phyloP scores from a whole-genome alignment of 2,888 invertebrate genomes.

The Toxonevra muliebris region DNA sequence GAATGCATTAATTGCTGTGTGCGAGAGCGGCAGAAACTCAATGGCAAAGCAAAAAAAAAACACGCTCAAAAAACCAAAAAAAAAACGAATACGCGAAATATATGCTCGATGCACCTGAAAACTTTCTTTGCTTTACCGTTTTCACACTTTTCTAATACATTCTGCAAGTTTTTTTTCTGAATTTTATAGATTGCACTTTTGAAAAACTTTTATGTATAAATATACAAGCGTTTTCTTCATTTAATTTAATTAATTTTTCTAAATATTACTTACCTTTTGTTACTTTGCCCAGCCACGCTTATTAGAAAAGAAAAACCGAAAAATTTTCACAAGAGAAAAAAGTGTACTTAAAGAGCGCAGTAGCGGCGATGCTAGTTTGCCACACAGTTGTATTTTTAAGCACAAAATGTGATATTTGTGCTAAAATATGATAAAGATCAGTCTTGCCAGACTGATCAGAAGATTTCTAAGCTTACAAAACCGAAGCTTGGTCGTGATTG shows the following conservation, averaged over 20 bases:
- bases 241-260: constrained; percentile 30
- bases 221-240: constrained; percentile 1
- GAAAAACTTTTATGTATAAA: too few species aligned
- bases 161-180: neutral
- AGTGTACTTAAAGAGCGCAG: neutral
- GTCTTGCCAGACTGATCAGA: too few species aligned
- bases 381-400: too few species aligned
- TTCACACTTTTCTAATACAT: constrained; percentile 5
- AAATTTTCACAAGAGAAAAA: constrained; percentile 21
- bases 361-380: too few species aligned
- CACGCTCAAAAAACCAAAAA: neutral
- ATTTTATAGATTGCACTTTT: neutral
- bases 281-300: constrained; percentile 91
- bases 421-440: too few species aligned
- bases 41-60: neutral
- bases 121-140: neutral
- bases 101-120: neutral
- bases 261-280: constrained; percentile 73
- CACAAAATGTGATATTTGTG: too few species aligned
- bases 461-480: too few species aligned
- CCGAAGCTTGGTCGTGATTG: too few species aligned
- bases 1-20: neutral
- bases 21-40: neutral
- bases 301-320: constrained; percentile 49
- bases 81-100: neutral